Evolutionary conservation across 2,113 vertebrate species (phyloP), one percentile per base, ranked within the genome.

Genomic region (Oxyruncus cristatus): DNA sequence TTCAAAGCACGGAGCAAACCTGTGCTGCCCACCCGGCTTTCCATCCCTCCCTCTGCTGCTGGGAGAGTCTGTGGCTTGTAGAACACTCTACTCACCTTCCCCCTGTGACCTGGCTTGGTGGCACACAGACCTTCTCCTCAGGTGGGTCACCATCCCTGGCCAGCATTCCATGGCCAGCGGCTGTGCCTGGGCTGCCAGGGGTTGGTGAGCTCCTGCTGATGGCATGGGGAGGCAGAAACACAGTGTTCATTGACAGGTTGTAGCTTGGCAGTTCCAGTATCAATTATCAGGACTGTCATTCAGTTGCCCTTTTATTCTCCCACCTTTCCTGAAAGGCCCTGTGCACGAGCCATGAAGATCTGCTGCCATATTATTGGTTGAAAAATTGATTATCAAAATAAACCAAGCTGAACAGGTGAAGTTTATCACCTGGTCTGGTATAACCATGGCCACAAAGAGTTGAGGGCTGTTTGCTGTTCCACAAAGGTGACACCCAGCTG

Each of bases 201-300:
- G 5, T 4, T 3, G 4, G 14, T 2, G 23, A 41, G 39, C 55
- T 83, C 61, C 86, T 46, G 67, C 72, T 15, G 10, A 2, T 0
- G 9, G 71, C 55, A 53, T 3, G 16, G 11, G 65, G 52, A 61
- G 39, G 35, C 46, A 28, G 42, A 52, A 17, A 8, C 5, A 1
- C 22, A 4, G 33, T 0, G 1, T 23, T 16, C 3, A 41, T 2
- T 3, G 13, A 4, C 5, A 17, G 4, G 2, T 3, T 33, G 21
- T 19, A 41, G 24, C 41, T 16, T 35, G 50, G 26, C 28, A 71
- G 33, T 46, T 61, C n/a, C 63, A 7, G 13, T 16, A 12, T 7
- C 8, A 3, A 1, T 32, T 22, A 19, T 6, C 72, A 47, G 53
- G 46, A 4, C 70, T 55, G 46, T 4, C 17, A 21, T 2, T 20